Evolutionary conservation across 2,797 vertebrate species (phyloP).

Genomic region (Pangasius djambal): DNA sequence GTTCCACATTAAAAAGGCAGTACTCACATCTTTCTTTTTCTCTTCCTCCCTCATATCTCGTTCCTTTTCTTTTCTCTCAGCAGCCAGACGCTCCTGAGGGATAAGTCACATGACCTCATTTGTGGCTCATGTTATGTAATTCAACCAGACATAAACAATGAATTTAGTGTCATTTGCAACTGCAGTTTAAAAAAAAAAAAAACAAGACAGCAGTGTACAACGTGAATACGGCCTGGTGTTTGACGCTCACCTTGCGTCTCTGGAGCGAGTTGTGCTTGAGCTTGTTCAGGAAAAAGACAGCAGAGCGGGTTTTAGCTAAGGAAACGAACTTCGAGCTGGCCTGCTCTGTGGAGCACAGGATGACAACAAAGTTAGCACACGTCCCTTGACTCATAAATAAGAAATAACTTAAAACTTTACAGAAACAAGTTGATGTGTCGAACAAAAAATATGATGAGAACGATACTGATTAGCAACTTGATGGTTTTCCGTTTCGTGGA

Average conservation of each 20-base stretch:
- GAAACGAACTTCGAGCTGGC: slow-evolving; percentile 63
- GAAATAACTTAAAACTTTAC: background rate
- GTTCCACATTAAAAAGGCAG: background rate
- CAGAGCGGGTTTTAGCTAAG: slow-evolving; percentile 72
- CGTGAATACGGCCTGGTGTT: slow-evolving; percentile 51
- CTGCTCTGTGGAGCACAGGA: slow-evolving; percentile 64
- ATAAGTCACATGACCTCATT: slow-evolving; percentile 52
- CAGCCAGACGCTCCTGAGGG: slow-evolving; percentile 69
- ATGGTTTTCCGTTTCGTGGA: no score
- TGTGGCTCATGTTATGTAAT: slow-evolving; percentile 35
- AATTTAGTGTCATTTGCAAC: background rate
- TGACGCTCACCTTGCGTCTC: slow-evolving; percentile 74
- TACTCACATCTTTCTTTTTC: slow-evolving; percentile 69
- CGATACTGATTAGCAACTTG: background rate
- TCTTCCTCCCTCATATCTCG: slow-evolving; percentile 67
- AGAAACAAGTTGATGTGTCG: background rate
- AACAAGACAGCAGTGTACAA: background rate
- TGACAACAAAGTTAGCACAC: slow-evolving; percentile 2
- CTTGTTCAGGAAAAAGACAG: slow-evolving; percentile 89
- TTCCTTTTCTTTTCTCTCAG: slow-evolving; percentile 56
- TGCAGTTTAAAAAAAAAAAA: background rate
- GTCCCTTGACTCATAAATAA: background rate
- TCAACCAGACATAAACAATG: slow-evolving; percentile 41
- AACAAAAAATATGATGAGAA: background rate
- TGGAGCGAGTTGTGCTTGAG: slow-evolving; percentile 84